These are phyloP conservation scores for Plectropomus leopardus DNA, from an alignment of 2,113 vertebrate species.

Conservation along the genomic window DNA sequence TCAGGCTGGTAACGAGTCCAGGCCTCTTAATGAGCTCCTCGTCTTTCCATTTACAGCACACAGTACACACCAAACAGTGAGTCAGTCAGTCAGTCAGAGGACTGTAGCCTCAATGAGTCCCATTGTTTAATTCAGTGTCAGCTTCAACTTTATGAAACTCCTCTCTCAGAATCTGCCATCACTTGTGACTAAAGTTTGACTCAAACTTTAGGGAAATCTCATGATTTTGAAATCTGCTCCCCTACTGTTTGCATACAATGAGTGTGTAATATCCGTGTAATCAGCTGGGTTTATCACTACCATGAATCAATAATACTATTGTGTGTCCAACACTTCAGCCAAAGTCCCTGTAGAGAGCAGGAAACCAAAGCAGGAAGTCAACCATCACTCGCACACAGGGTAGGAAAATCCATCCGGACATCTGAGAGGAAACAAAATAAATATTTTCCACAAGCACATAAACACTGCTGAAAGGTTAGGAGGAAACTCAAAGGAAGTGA, in stretches of 20 bases:
- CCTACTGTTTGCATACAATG: not conserved
- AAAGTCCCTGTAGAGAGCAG: conserved; percentile 46
- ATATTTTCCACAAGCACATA: conserved; percentile 49
- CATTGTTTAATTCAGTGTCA: conserved; percentile 39
- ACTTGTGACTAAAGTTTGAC: not conserved
- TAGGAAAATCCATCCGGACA: conserved; percentile 57
- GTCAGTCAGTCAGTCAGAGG: conserved; percentile 25
- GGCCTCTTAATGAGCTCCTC: conserved; percentile 68
- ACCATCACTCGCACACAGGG: conserved; percentile 46
- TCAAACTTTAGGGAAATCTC: not conserved
- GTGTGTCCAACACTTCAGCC: conserved; percentile 17
- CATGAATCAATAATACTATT: conserved; percentile 50
- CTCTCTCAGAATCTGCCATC: not conserved
- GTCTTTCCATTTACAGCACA: conserved; percentile 44
- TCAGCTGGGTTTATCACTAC: conserved; percentile 18
- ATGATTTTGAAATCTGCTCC: not conserved
- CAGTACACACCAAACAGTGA: conserved; percentile 30
- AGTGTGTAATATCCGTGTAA: not conserved
- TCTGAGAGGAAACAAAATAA: conserved; percentile 54
- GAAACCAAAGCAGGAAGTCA: conserved; percentile 69
- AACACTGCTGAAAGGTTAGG: conserved; percentile 39
- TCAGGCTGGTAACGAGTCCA: conserved; percentile 52
- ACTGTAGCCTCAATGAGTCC: conserved; percentile 40
- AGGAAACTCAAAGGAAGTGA: conserved; percentile 52
- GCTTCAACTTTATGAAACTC: conserved; percentile 25